These are phyloP conservation scores for Pherbina coryleti DNA, from an alignment of 2,888 invertebrate genomes.

Conservation along the genomic window DNA sequence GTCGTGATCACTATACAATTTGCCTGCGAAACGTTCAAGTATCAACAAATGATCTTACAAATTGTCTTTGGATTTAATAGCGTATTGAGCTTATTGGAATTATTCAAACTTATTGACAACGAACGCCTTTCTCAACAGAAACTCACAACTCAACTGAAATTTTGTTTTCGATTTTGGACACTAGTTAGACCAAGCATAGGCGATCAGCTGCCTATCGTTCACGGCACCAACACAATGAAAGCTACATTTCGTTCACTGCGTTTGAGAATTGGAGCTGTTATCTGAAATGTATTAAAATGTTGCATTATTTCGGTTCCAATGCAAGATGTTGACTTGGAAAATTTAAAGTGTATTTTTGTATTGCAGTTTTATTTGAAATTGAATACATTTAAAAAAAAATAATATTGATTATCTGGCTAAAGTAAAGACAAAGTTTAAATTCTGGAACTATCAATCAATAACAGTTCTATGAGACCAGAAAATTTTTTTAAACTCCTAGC, in stretches of 20 bases:
- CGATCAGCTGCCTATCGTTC: constrained; percentile 19
- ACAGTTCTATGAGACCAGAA: no score
- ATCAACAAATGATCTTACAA: constrained; percentile 11
- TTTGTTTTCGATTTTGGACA: constrained; percentile 56
- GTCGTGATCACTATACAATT: neutral
- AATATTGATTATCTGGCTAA: no score
- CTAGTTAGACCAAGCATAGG: constrained; percentile 48
- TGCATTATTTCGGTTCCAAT: constrained; percentile 11
- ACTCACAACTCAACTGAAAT: constrained; percentile 60
- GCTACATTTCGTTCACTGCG: neutral
- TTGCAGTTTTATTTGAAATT: no score
- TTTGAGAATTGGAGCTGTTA: constrained; percentile 11
- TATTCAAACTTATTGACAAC: neutral
- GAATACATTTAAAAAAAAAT: no score
- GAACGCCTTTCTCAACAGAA: constrained; percentile 54
- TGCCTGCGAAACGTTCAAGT: neutral
- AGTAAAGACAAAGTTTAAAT: no score
- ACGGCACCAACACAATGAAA: constrained; percentile 13
- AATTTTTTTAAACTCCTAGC: no score
- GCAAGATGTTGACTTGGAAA: no score
- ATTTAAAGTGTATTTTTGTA: no score
- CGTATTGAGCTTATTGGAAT: neutral
- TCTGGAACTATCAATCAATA: no score
- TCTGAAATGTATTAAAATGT: constrained; percentile 9
- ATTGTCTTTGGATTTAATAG: neutral